Percentiles rank a stretch among this genome's conserved stretches.
Conservation (phyloP, 1,140 invertebrate genomes). For the Piezodorus guildinii region DNA sequence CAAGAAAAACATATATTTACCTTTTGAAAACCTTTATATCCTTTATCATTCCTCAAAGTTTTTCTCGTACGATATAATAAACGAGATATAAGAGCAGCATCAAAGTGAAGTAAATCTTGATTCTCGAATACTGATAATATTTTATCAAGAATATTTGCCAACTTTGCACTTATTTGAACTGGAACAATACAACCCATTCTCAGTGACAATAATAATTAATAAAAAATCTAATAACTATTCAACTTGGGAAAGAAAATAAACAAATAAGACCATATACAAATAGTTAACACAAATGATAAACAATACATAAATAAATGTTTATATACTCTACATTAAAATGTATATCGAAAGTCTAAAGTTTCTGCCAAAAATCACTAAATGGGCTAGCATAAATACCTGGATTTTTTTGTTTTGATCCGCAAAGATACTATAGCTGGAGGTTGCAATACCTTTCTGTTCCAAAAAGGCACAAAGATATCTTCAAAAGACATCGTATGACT, state of each 20-base stretch:
- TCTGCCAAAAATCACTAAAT: too few species aligned
- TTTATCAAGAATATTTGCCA: neutral
- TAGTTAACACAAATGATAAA: too few species aligned
- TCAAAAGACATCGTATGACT: too few species aligned
- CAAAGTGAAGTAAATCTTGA: neutral
- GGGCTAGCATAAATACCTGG: neutral
- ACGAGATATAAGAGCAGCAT: conserved; percentile 1
- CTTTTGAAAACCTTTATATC: conserved; percentile 11
- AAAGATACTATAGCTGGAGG: neutral
- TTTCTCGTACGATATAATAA: neutral
- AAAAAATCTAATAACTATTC: too few species aligned
- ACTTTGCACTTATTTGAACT: neutral
- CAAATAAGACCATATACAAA: too few species aligned
- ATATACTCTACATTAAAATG: too few species aligned
- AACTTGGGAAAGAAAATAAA: too few species aligned
- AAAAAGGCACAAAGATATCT: neutral
- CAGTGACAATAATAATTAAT: too few species aligned
- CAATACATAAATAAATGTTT: too few species aligned
- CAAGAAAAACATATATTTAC: neutral
- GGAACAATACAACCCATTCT: neutral
- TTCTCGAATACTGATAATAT: neutral
- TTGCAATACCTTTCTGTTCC: neutral
- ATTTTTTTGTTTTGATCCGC: neutral
- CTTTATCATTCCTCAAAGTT: conserved; percentile 1
- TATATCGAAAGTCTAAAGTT: too few species aligned